These are phyloP conservation scores for Delia radicum DNA, from an alignment of 1,140 invertebrate genomes.

Conservation along the genomic window DNA sequence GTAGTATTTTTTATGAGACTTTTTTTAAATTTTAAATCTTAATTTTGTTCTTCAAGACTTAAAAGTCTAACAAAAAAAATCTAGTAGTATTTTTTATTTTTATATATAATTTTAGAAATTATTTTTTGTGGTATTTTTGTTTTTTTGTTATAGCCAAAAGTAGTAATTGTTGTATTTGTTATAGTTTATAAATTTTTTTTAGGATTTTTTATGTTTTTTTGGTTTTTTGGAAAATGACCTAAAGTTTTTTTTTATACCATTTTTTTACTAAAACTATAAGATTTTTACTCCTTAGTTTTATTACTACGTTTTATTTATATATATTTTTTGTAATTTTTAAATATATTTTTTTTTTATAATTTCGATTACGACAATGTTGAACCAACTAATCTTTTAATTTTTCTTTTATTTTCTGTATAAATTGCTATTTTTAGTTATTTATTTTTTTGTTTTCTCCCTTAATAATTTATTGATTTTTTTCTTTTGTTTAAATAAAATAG, in stretches of 20 bases:
- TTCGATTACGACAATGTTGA: slow-evolving; percentile 33
- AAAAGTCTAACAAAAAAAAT: slow-evolving; percentile 15
- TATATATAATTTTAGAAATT: slow-evolving; percentile 8
- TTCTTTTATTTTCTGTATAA: slow-evolving; percentile 18
- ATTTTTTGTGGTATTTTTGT: slow-evolving; percentile 1
- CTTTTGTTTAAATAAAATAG: slow-evolving; percentile 24
- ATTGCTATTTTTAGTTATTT: slow-evolving; percentile 25
- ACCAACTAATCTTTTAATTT: slow-evolving; percentile 30
- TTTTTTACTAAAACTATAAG: slow-evolving; percentile 9
- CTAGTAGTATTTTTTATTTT: slow-evolving; percentile 9
- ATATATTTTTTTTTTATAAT: slow-evolving; percentile 21
- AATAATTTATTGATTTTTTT: slow-evolving; percentile 21
- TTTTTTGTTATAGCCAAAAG: background rate
- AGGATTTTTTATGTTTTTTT: background rate
- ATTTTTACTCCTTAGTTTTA: slow-evolving; percentile 17
- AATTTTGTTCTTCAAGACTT: background rate
- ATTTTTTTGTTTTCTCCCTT: background rate
- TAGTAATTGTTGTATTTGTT: background rate
- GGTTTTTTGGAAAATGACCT: slow-evolving; percentile 3
- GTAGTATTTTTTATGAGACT: background rate
- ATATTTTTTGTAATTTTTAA: background rate
- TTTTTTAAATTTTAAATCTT: background rate
- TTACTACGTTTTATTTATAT: slow-evolving; percentile 11
- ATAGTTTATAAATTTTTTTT: background rate
- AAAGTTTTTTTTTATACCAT: slow-evolving; percentile 1